These are phyloP conservation scores for Drosophila mayri DNA, from an alignment of 1,140 invertebrate species.

Conservation along the genomic window DNA sequence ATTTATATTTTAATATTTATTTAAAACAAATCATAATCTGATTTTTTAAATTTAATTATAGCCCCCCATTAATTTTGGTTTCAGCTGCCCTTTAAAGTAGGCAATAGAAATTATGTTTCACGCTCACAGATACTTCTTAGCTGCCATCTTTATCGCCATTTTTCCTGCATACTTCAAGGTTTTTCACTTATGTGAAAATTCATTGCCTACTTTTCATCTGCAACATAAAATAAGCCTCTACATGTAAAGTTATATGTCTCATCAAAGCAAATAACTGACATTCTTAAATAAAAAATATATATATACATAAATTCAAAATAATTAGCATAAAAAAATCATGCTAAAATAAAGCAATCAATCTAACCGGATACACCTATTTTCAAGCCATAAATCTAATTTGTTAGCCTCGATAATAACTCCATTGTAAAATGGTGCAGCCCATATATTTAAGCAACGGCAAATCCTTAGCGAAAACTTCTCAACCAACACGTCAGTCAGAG, in stretches of 20 bases:
- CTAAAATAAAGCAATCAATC: constrained; percentile 2
- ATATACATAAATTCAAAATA: background rate
- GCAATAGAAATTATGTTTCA: background rate
- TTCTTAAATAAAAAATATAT: background rate
- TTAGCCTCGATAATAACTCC: constrained; percentile 4
- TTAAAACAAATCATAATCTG: background rate
- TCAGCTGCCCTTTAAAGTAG: background rate
- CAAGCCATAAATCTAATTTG: constrained; percentile 1
- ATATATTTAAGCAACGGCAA: constrained; percentile 3
- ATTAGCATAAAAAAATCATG: background rate
- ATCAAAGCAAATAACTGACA: background rate
- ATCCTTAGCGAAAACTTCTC: constrained; percentile 7
- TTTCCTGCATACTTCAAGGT: background rate
- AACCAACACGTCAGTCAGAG: constrained; percentile 5
- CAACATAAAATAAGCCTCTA: background rate
- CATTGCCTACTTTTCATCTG: constrained; percentile 10
- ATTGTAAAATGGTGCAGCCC: constrained; percentile 3
- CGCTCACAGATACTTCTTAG: background rate
- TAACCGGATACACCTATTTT: background rate
- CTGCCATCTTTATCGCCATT: background rate
- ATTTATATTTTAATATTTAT: background rate
- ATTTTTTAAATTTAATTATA: too few species aligned
- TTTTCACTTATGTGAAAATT: rapidly evolving
- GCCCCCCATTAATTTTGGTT: background rate
- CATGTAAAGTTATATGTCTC: background rate